These are phyloP conservation scores for Stenolophus ochropezus DNA, from an alignment of 2,888 invertebrate species.

Conservation along the genomic window DNA sequence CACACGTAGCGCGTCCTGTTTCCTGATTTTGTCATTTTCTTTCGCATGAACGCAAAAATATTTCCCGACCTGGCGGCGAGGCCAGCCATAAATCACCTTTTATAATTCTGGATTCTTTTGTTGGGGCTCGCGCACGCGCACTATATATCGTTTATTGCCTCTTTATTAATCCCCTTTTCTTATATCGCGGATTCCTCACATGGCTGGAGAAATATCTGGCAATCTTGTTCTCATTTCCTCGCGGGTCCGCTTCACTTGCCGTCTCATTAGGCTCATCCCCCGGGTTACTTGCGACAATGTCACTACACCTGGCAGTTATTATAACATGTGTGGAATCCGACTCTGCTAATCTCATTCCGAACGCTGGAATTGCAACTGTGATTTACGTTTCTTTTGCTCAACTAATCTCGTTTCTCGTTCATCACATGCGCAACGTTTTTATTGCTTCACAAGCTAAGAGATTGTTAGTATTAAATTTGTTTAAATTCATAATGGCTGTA, in stretches of 20 bases:
- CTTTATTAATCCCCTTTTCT: constrained; percentile 53
- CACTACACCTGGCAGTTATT: constrained; percentile 32
- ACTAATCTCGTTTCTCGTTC: neutral
- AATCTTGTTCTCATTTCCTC: constrained; percentile 53
- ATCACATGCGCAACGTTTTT: too few species aligned
- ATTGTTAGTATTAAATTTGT: neutral
- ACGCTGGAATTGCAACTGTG: constrained; percentile 4
- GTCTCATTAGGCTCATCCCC: constrained; percentile 45
- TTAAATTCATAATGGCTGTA: neutral
- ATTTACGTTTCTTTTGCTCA: neutral
- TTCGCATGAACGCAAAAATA: constrained; percentile 49
- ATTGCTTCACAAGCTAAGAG: too few species aligned
- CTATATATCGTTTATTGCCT: constrained; percentile 53
- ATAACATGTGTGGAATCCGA: constrained; percentile 8
- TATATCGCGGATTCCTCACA: constrained; percentile 33
- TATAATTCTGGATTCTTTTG: constrained; percentile 49
- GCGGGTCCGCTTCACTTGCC: constrained; percentile 11
- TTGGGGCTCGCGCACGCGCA: constrained; percentile 8
- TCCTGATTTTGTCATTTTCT: constrained; percentile 49
- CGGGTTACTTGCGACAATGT: constrained; percentile 25
- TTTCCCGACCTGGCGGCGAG: constrained; percentile 31
- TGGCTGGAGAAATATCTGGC: constrained; percentile 40
- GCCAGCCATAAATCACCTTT: constrained; percentile 40
- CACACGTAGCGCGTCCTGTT: constrained; percentile 30
- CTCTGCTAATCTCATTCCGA: constrained; percentile 16